These are phyloP conservation scores for Tiphia femorata DNA, from an alignment of 2,888 invertebrate species.

Conservation along the genomic window DNA sequence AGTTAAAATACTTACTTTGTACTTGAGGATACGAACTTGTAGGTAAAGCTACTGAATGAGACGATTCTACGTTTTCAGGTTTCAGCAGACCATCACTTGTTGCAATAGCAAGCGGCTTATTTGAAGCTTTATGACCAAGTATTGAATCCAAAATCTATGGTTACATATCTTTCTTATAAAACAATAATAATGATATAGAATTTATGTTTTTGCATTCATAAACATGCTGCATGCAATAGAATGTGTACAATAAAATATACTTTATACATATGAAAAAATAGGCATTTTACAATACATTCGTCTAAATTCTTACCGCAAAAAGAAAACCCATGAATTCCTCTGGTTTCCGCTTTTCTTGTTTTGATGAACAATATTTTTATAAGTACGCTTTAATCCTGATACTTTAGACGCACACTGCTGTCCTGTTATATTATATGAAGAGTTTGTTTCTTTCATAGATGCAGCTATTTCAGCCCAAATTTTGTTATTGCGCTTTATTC, in stretches of 20 bases:
- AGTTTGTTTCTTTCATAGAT: no score
- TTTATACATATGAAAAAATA: no score
- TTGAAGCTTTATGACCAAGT: constrained; percentile 1
- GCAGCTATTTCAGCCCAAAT: background rate
- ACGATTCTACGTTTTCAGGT: background rate
- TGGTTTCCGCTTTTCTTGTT: constrained; percentile 3
- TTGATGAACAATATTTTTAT: background rate
- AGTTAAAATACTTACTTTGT: background rate
- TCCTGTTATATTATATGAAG: no score
- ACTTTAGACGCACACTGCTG: background rate
- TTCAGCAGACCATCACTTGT: constrained; percentile 5
- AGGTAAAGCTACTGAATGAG: no score
- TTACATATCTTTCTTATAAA: no score
- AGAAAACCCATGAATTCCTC: no score
- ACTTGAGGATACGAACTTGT: background rate
- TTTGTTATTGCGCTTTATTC: background rate
- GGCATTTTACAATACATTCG: no score
- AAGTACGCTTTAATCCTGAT: background rate
- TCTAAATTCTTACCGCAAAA: no score
- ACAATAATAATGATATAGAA: background rate
- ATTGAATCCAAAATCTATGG: constrained; percentile 4
- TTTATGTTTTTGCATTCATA: background rate
- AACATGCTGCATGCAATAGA: background rate
- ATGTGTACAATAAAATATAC: background rate
- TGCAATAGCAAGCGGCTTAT: background rate